phyloP scores from a whole-genome alignment of 92 coral and sea anemone species.

The Actinostola sp. region DNA sequence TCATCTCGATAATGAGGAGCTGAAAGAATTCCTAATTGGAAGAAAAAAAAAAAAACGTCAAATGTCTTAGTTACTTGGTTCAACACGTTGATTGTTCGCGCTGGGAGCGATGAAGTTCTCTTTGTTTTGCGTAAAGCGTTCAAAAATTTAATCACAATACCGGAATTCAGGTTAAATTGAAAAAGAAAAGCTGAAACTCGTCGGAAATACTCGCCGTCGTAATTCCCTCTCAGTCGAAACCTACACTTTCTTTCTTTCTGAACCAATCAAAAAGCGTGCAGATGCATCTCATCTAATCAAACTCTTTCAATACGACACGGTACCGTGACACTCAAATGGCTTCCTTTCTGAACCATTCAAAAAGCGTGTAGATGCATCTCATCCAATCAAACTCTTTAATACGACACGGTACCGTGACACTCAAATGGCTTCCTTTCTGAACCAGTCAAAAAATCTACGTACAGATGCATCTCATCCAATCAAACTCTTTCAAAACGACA shows the following conservation, averaged over 20 bases:
- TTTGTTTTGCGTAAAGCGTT: background rate
- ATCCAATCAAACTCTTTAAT: no score
- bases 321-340: no score
- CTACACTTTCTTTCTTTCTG: background rate
- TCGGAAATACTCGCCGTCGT: background rate
- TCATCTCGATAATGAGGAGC: background rate
- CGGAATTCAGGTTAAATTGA: constrained; percentile 1
- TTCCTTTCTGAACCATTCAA: no score
- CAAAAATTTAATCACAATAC: background rate
- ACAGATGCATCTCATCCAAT: no score
- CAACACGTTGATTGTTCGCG: background rate
- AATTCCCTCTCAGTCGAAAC: background rate
- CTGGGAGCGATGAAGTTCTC: background rate
- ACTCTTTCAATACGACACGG: no score
- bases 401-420: no score
- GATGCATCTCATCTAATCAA: no score
- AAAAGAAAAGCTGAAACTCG: background rate
- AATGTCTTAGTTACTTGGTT: background rate
- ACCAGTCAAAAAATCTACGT: no score
- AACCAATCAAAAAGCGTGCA: no score
- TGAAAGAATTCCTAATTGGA: background rate
- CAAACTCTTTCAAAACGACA: no score
- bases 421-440: no score
- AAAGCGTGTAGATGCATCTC: no score
- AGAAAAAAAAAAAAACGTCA: background rate